Evolutionary conservation across 2,888 invertebrate species (phyloP), one percentile per base, ranked within the genome.

Genomic region (Latrodectus elegans): DNA sequence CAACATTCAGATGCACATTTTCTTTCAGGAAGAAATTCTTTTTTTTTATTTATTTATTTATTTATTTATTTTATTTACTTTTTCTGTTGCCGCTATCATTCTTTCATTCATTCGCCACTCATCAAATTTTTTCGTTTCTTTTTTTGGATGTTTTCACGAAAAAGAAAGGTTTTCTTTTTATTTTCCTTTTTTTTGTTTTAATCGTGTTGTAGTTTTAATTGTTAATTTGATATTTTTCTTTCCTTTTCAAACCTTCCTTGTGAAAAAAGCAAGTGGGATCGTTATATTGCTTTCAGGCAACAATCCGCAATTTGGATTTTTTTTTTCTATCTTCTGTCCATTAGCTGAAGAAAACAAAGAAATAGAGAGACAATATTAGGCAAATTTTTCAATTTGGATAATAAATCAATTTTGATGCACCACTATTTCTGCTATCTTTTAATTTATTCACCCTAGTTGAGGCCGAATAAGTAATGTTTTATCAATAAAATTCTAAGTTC

Each of bases 131-230:
- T 85, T 85, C 74, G 52, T 60, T 70, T 51, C 75, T 71, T 85
- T 85, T 85, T 85, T 85, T 85, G 75, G 85, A 80, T 85, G 85
- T 85, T 85, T 80, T 85, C 79, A 22, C 64, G 75, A 85, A 85
- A 84, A 85, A 85, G 85, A 85, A 80, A 70, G 26, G 68, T 49
- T 64, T 80, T 80, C 64, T 84, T 77, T 83, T 83, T 83, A 49
- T 2, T 75, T 55, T 14, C 70, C 17, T 65, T 72, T 51, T 72
- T 51, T 74, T 80, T 74, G 78, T 79, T 75, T 74, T 71, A 74
- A 79, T 79, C 74, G 80, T 80, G 75, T 85, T 80, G 85, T 85
- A 71, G 79, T 85, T 85, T 85, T 85, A 85, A 85, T 85, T 85
- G 85, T 85, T 79, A 79, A 85, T 85, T 85, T 85, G 74, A 49